Evolutionary conservation across 2,888 invertebrate genomes (phyloP).

Genomic region (Pycnomerus fuliginosus): DNA sequence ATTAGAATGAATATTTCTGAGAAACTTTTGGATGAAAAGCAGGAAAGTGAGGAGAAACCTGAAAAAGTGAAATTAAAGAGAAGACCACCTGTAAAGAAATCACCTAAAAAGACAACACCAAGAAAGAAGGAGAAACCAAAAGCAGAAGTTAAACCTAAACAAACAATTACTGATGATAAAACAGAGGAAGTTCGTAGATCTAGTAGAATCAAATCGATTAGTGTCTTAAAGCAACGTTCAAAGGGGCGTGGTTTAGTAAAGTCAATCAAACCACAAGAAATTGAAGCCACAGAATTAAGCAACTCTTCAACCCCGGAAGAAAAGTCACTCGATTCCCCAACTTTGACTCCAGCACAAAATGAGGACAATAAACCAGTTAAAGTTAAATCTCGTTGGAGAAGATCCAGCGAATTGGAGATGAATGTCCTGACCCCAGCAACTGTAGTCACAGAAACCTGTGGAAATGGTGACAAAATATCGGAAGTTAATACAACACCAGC

Average conservation of each 20-base stretch:
- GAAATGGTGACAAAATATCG: conserved; percentile 24
- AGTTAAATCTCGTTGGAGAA: conserved; percentile 76
- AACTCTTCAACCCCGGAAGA: conserved; percentile 32
- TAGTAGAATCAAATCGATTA: conserved; percentile 74
- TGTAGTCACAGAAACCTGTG: conserved; percentile 17
- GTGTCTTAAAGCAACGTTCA: conserved; percentile 64
- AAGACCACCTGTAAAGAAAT: background rate
- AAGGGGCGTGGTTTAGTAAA: conserved; percentile 67
- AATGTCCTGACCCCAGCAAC: conserved; percentile 18
- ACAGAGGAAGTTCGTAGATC: conserved; percentile 62
- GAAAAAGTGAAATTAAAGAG: conserved; percentile 21
- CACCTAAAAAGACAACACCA: conserved; percentile 6
- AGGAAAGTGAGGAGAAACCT: conserved; percentile 1
- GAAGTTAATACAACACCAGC: conserved; percentile 14
- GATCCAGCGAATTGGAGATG: conserved; percentile 55
- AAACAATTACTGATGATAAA: conserved; percentile 16
- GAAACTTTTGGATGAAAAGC: background rate
- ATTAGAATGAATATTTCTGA: background rate
- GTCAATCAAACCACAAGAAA: conserved; percentile 48
- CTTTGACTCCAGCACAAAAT: conserved; percentile 45
- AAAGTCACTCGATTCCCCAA: conserved; percentile 33
- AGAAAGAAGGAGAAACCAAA: conserved; percentile 16
- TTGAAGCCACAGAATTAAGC: conserved; percentile 54
- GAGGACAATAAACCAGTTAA: conserved; percentile 69
- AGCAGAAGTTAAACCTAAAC: conserved; percentile 17